Percentiles rank a stretch among this genome's conserved stretches.
Evolutionary conservation across 1,140 invertebrate genomes (phyloP).

Genomic region (Eumaeus atala): DNA sequence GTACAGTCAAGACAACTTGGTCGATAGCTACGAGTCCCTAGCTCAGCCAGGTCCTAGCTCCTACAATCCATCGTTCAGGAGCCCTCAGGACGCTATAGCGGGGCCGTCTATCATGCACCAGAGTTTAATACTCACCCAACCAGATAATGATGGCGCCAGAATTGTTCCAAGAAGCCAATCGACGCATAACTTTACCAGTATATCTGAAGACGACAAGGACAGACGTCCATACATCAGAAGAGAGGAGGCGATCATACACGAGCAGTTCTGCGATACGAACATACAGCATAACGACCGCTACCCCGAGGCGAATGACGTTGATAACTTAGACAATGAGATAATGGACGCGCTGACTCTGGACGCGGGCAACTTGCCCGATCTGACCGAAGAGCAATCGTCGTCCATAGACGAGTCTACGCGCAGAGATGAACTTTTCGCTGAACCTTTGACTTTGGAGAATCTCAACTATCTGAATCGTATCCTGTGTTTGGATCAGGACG

Average conservation of each 20-base stretch:
- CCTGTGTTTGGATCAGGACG: slow-evolving; percentile 42
- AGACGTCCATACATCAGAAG: slow-evolving; percentile 13
- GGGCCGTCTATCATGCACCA: slow-evolving; percentile 32
- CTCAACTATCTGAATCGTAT: slow-evolving; percentile 47
- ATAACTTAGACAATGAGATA: slow-evolving; percentile 53
- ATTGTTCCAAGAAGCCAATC: slow-evolving; percentile 49
- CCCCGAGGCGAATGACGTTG: slow-evolving; percentile 49
- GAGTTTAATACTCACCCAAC: slow-evolving; percentile 35
- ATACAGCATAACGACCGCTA: slow-evolving; percentile 58
- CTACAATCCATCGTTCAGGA: slow-evolving; percentile 17
- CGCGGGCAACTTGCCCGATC: slow-evolving; percentile 46
- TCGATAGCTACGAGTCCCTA: slow-evolving; percentile 29
- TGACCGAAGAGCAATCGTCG: slow-evolving; percentile 53
- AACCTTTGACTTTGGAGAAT: slow-evolving; percentile 38
- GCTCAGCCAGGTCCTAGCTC: slow-evolving; percentile 35
- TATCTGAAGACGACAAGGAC: slow-evolving; percentile 18
- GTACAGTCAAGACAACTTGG: slow-evolving; percentile 41
- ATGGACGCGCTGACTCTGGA: slow-evolving; percentile 50
- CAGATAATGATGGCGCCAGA: slow-evolving; percentile 30
- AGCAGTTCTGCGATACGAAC: slow-evolving; percentile 47
- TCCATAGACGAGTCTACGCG: slow-evolving; percentile 50
- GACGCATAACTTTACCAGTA: slow-evolving; percentile 36
- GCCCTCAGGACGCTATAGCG: slow-evolving; percentile 22
- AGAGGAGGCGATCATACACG: slow-evolving; percentile 24
- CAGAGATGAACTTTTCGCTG: slow-evolving; percentile 42